Base-by-base conservation (phyloP, 92 coral and sea anemone species). In the Paramuricea clavata region DNA sequence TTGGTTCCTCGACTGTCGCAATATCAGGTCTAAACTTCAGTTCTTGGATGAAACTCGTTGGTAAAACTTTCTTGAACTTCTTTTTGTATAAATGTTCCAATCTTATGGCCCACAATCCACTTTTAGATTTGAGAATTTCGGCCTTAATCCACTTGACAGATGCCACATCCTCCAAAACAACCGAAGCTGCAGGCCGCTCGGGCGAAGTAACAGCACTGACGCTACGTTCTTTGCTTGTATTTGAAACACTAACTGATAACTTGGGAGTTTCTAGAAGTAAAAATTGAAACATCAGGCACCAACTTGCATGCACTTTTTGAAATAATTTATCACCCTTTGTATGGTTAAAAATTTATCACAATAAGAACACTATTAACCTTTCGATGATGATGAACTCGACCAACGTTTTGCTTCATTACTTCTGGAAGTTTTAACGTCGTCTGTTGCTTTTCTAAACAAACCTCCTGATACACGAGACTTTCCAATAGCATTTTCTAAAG, bases 21-120 rank as follows among this genome's bases (percentile, higher is more conserved):
- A 95, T 88, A 52, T 82, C 50, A 22, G 98, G 98, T 32, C 89
- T 76, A n/a, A n/a, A 27, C 31, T 70, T 43, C 19, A 95, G 85
- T 60, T 75, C 59, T 43, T 92, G 84, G 33, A 91, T 43, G n/a
- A n/a, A n/a, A n/a, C n/a, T n/a, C n/a, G n/a, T n/a, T n/a, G n/a
- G n/a, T n/a, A n/a, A n/a, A n/a, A n/a, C n/a, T n/a, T n/a, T n/a
- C n/a, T n/a, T n/a, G n/a, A n/a, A n/a, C n/a, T n/a, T n/a, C n/a
- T n/a, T n/a, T 76, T 95, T 87, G 71, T 90, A 95, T 35, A 89
- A 89, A 30, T 80, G 54, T 12, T 88, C 87, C 9, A 95, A 84
- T 54, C 98, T 59, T 60, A 88, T 87, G 0, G 88, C 76, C 92
- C 97, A 95, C 41, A 95, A n/a, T n/a, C 98, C 98, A 82, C 89